Evolutionary conservation across 1,140 invertebrate genomes (phyloP).

Genomic region (Phortica variegata): DNA sequence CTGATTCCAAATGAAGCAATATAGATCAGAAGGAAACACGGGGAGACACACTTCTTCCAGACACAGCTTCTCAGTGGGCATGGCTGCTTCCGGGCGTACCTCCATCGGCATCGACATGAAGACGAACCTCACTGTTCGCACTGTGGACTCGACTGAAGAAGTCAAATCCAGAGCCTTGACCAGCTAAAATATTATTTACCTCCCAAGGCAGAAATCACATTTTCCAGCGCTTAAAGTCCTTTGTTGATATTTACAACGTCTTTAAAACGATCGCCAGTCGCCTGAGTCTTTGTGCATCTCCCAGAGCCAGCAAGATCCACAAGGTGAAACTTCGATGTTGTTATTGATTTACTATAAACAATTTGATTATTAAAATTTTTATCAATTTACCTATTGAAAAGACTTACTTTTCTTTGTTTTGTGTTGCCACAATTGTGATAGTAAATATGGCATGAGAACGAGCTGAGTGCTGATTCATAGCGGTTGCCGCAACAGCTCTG

Average conservation of each 20-base stretch:
- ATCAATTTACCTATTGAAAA: neutral
- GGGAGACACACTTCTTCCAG: too few species aligned
- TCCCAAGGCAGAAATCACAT: slow-evolving; percentile 88
- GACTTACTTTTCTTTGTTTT: slow-evolving; percentile 64
- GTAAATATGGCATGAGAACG: slow-evolving; percentile 93
- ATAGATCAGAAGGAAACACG: too few species aligned
- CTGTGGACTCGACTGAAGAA: too few species aligned
- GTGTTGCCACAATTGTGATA: slow-evolving; percentile 70
- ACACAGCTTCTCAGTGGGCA: too few species aligned
- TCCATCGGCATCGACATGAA: too few species aligned
- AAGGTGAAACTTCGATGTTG: slow-evolving; percentile 78
- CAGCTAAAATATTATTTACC: slow-evolving; percentile 42
- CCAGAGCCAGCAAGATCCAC: slow-evolving; percentile 94
- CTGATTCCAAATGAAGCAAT: too few species aligned
- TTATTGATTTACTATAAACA: slow-evolving; percentile 66
- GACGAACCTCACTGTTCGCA: too few species aligned
- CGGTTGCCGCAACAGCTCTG: slow-evolving; percentile 84
- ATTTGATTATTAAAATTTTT: slow-evolving; percentile 1
- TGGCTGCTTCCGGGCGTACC: too few species aligned
- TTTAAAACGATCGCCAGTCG: slow-evolving; percentile 87
- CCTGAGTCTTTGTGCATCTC: slow-evolving; percentile 87
- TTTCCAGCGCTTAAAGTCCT: slow-evolving; percentile 85
- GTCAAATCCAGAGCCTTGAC: slow-evolving; percentile 64
- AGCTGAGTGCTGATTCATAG: slow-evolving; percentile 90
- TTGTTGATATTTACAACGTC: slow-evolving; percentile 94